Evolutionary conservation across 2,113 vertebrate genomes (phyloP), one percentile per base, ranked within the genome.

Genomic region (Coracopsis vasa): DNA sequence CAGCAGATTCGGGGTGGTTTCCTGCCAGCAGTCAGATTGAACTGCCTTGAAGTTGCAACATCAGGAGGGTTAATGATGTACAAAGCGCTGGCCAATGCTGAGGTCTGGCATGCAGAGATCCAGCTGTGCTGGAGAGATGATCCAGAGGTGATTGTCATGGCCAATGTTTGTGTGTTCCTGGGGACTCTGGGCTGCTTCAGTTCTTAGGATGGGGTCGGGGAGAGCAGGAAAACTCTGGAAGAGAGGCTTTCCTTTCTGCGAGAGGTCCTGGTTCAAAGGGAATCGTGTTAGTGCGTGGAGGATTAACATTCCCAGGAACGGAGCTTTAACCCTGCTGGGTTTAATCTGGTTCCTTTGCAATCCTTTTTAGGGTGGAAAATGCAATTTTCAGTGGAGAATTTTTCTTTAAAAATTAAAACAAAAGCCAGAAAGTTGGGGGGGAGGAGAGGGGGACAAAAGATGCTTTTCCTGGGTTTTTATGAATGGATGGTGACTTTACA

Each of bases 11-110:
- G 16, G 73, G 77, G 56, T 45, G 86, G 89, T 93, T 94, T 73
- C 48, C 89, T 96, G 92, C 91, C 96, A 96, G 70, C 88, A 84
- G 90, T 82, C 78, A 1, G 81, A 11, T 39, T 82, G 72, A 95
- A 83, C 95, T 95, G 82, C 95, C 90, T 92, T 92, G 66, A 94
- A 93, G 92, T 94, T 96, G 96, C 95, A 71, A 96, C 96, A 94
- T 97, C 86, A 25, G 90, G 88, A 92, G 94, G 83, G 92, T 97
- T 96, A 92, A 96, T 93, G 45, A 89, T 88, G 91, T 95, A 92
- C 94, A 92, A 93, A 96, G 80, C 10, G 65, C 88, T 96, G 95
- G 96, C 92, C 88, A 23, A 6, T 5, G 90, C 72, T 2, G 90
- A 50, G 75, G 72, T 96, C 95, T 96, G 95, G 94, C 88, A 90